phyloP scores from a whole-genome alignment of 2,113 vertebrate genomes.

The Pelecanus crispus region DNA sequence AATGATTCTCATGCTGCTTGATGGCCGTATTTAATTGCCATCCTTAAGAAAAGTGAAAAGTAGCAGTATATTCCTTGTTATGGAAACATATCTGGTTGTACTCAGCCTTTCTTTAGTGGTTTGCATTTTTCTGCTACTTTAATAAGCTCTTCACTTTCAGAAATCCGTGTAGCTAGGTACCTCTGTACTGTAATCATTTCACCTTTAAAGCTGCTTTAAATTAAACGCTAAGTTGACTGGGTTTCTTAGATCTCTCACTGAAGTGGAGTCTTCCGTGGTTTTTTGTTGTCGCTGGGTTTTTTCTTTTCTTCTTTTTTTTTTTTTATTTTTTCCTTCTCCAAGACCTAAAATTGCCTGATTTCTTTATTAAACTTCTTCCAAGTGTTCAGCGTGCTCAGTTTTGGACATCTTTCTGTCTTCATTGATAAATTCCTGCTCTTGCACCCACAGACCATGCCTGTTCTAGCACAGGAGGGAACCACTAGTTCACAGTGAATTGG shows the following conservation, averaged over 20 bases:
- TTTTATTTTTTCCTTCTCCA: not conserved
- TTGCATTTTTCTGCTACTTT: not conserved
- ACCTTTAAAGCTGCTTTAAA: not conserved
- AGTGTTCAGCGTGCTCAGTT: not conserved
- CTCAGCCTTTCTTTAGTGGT: not conserved
- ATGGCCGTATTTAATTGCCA: not conserved
- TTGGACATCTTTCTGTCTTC: not conserved
- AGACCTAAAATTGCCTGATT: not conserved
- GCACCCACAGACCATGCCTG: not conserved
- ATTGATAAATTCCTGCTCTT: not conserved
- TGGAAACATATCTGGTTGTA: not conserved
- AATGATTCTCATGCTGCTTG: not conserved
- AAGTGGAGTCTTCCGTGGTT: not conserved
- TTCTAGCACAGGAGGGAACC: not conserved
- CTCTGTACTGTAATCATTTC: not conserved
- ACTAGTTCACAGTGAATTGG: not conserved
- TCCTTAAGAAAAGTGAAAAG: not conserved
- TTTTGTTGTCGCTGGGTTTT: not conserved
- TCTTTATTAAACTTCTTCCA: not conserved
- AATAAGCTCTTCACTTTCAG: not conserved
- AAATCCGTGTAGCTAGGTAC: not conserved
- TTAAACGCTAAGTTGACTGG: not conserved
- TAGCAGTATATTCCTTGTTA: not conserved
- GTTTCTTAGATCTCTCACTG: not conserved
- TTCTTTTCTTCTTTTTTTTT: rapidly evolving